These are phyloP conservation scores for Anoplolepis gracilipes DNA, from an alignment of 1,140 invertebrate species.

Conservation along the genomic window DNA sequence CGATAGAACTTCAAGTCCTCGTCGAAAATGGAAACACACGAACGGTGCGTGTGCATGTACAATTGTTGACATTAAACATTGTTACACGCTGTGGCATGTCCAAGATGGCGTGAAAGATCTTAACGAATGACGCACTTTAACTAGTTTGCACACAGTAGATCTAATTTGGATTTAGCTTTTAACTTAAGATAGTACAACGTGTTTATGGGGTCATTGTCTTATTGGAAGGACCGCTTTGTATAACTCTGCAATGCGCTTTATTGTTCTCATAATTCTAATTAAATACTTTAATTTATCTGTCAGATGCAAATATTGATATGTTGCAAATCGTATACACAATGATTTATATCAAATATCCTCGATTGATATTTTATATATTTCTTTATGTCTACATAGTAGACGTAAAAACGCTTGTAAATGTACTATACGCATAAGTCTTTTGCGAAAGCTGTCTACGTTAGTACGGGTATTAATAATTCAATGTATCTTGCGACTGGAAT, in stretches of 20 bases:
- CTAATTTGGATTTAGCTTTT: constrained; percentile 12
- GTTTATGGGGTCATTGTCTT: not conserved
- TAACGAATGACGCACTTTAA: constrained; percentile 26
- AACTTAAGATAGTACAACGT: not conserved
- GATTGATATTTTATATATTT: no score
- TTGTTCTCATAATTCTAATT: not conserved
- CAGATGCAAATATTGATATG: no score
- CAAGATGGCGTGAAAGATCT: constrained; percentile 4
- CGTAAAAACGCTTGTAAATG: not conserved
- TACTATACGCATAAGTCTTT: not conserved
- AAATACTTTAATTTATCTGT: not conserved
- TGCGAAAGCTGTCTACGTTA: not conserved
- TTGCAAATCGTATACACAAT: no score
- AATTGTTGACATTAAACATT: constrained; percentile 40
- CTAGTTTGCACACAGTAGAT: constrained; percentile 11
- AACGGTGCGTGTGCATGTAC: not conserved
- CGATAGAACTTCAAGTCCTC: constrained; percentile 32
- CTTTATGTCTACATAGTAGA: not conserved
- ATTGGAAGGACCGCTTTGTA: not conserved
- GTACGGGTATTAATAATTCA: constrained; percentile 40
- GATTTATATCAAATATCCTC: no score
- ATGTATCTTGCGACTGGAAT: constrained; percentile 13
- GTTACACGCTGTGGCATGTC: not conserved
- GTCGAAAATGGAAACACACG: not conserved
- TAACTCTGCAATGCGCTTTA: not conserved